Conservation (phyloP, 2,888 invertebrate species). For the Pammene fasciana region DNA sequence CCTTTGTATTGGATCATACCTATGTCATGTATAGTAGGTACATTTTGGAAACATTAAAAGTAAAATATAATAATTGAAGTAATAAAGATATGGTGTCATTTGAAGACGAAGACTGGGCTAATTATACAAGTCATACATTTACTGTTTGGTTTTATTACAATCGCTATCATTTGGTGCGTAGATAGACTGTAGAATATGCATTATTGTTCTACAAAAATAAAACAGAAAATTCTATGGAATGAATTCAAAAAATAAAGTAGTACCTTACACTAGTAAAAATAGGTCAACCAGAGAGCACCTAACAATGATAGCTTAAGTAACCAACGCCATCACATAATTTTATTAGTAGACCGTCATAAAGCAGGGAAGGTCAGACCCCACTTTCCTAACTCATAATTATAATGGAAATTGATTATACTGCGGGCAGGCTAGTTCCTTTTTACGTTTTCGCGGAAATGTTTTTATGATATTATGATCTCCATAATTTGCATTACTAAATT, state of each 20-base stretch:
- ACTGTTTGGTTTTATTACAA: not conserved
- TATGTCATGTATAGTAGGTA: no score
- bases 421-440: constrained; percentile 7
- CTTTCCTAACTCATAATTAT: constrained; percentile 34
- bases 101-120: not conserved
- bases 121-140: not conserved
- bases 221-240: no score
- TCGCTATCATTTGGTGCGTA: not conserved
- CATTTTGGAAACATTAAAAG: no score
- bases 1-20: no score
- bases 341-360: constrained; percentile 55
- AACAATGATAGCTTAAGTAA: constrained; percentile 57
- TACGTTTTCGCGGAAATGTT: not conserved
- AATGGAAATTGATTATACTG: constrained; percentile 32
- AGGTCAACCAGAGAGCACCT: constrained; percentile 44
- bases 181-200: no score
- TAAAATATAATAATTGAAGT: no score
- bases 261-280: not conserved
- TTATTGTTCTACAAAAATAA: not conserved
- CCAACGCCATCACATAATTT: constrained; percentile 69
- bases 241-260: no score
- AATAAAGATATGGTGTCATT: no score
- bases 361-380: constrained; percentile 21
- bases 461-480: not conserved
- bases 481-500: not conserved